Conservation (phyloP, 1,140 invertebrate species). For the Phthorimaea operculella region DNA sequence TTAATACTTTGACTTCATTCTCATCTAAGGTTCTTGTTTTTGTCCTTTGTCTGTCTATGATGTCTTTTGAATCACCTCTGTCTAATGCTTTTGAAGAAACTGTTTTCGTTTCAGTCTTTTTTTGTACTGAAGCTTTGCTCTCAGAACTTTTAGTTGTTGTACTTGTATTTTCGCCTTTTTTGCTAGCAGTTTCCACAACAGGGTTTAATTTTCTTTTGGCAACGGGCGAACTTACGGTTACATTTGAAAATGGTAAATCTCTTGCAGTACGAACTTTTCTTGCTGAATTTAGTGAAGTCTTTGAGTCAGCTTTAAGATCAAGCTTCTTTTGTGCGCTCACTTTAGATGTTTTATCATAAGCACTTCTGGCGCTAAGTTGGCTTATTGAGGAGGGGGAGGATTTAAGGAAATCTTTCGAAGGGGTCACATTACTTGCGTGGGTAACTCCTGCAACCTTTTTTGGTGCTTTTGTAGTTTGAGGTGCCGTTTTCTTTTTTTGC, state of each 20-base stretch:
- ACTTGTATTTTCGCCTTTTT: conserved; percentile 5
- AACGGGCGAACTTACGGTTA: conserved; percentile 56
- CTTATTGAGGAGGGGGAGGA: conserved; percentile 34
- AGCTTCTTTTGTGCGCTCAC: conserved; percentile 12
- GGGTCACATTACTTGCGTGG: conserved; percentile 21
- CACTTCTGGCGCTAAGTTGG: conserved; percentile 19
- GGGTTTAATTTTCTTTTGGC: conserved; percentile 31
- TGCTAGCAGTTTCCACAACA: conserved; percentile 11
- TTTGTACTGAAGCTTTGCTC: background rate
- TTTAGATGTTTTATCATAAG: conserved; percentile 6
- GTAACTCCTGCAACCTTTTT: conserved; percentile 28
- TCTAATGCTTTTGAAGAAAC: background rate
- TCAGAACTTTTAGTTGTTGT: background rate
- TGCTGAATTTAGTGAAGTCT: conserved; percentile 2
- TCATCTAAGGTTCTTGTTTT: conserved; percentile 59
- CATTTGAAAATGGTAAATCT: conserved; percentile 31
- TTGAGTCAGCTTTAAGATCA: conserved; percentile 11
- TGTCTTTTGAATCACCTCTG: too few species aligned
- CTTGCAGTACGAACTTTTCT: conserved; percentile 18
- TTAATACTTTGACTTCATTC: conserved; percentile 55
- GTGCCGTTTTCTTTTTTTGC: conserved; percentile 22
- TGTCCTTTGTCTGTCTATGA: conserved; percentile 22
- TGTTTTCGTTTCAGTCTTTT: background rate
- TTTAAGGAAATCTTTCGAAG: conserved; percentile 44
- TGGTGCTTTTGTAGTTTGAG: conserved; percentile 23